phyloP scores from a whole-genome alignment of 2,113 vertebrate species.

The Leiothrix lutea region DNA sequence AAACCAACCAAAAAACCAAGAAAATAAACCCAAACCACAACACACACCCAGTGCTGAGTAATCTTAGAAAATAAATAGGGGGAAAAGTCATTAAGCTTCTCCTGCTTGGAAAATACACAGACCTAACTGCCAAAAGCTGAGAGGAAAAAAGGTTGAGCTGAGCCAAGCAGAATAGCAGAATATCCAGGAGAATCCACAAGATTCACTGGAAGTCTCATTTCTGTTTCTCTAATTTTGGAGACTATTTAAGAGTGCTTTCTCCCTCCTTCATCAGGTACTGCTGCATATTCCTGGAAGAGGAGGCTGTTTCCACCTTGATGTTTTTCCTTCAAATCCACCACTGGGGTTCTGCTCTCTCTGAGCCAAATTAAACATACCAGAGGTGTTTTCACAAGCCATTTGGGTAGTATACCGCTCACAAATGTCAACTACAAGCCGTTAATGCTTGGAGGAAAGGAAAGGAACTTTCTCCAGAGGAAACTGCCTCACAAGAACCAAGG shows the following conservation, averaged over 20 bases:
- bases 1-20: not conserved
- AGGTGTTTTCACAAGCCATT: not conserved
- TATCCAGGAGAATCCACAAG: not conserved
- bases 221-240: not conserved
- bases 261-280: not conserved
- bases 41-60: not conserved
- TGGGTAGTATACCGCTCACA: not conserved
- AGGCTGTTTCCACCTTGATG: not conserved
- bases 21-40: not conserved
- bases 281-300: not conserved
- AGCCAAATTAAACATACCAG: slow-evolving; percentile 9
- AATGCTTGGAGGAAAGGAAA: no score
- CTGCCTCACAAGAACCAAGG: not conserved
- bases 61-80: not conserved
- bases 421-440: not conserved
- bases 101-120: not conserved
- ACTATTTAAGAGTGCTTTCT: not conserved
- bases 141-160: not conserved
- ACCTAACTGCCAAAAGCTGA: not conserved
- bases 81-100: not conserved
- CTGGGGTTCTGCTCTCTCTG: not conserved
- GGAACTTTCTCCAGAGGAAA: not conserved
- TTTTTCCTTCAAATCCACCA: not conserved
- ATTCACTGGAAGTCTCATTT: not conserved
- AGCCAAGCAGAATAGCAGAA: not conserved